These are phyloP conservation scores for Takifugu rubripes DNA, from an alignment of 2,797 vertebrate species.

Conservation along the genomic window DNA sequence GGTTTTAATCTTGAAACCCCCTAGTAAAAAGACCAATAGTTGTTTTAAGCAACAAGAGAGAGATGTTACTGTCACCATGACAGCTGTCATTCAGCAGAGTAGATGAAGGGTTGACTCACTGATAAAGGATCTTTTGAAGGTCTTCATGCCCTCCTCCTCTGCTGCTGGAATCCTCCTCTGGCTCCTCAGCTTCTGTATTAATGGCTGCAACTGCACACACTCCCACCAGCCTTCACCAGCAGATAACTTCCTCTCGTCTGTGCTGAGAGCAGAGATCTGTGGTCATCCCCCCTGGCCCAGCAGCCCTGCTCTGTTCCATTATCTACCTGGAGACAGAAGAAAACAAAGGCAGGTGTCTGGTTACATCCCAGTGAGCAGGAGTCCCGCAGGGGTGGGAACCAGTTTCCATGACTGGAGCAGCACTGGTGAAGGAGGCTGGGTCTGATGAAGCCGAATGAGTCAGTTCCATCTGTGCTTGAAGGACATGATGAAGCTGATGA, in stretches of 20 bases:
- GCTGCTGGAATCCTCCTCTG: conserved; percentile 1
- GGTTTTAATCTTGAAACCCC: no score
- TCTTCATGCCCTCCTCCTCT: conserved; percentile 67
- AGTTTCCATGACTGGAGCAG: conserved; percentile 64
- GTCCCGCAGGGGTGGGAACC: conserved; percentile 36
- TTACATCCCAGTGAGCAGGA: conserved; percentile 61
- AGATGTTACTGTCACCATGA: no score
- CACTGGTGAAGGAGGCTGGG: conserved; percentile 42
- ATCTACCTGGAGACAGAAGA: conserved; percentile 55
- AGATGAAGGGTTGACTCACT: conserved; percentile 59
- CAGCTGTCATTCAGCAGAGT: no score
- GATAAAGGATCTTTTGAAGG: conserved; percentile 76
- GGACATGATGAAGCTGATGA: no score
- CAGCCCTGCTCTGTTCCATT: conserved; percentile 41
- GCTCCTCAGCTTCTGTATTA: neutral
- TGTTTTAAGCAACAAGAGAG: no score
- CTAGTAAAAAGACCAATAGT: no score
- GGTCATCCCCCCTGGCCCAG: neutral
- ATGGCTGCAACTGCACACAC: conserved; percentile 37
- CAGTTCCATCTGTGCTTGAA: neutral
- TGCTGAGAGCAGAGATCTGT: conserved; percentile 59
- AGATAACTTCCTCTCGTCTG: conserved; percentile 24
- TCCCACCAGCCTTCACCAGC: no score
- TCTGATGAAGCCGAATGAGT: no score
- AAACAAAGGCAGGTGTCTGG: conserved; percentile 73